Base-by-base conservation (phyloP, 2,113 vertebrate genomes). In the Chaetodon auriga region DNA sequence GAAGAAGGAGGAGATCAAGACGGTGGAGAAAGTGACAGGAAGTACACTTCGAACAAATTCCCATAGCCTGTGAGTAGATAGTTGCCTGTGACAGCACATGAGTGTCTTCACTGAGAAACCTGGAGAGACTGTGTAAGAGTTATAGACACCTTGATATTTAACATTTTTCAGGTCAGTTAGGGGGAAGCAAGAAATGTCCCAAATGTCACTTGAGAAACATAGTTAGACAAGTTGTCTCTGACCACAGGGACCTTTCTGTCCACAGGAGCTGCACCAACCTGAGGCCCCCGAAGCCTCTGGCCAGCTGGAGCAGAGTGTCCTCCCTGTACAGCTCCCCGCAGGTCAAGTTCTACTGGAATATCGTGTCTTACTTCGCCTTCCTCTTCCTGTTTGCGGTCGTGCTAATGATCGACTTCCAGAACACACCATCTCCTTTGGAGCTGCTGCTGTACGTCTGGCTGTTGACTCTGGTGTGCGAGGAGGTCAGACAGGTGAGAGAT, bases 351-450 rank as follows among this genome's bases (percentile, higher is more conserved):
- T 97, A 96, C 94, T 95, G 96, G 94, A 99, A 97, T 84, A 96
- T 96, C 19, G 94, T 97, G 55, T 97, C 96, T 11, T 99, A 99
- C 90, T 99, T 98, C 5, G 95, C 93, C 77, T 99, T 99, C 93
- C 97, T 99, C 54, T 93, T 96, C 89, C 95, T 99, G 49, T 99
- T 97, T 1, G 97, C 98, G 6, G 96, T 96, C 0, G 96, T 99
- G 78, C 92, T 99, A 62, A 96, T 99, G 96, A 96, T 96, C 0
- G 97, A 99, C 92, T 99, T 99, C 90, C 98, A 99, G 90, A 46
- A 80, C 0, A n/a, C 0, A 0, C 98, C 98, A 0, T 98, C 97
- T 4, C 88, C 92, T 88, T 64, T 53, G 18, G 98, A 99, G 87
- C 64, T 90, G 21, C 87, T 97, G 85, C 94, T 99, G 78, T 99